Base-by-base conservation (phyloP, 1,140 invertebrate species). In the Nephila pilipes region DNA sequence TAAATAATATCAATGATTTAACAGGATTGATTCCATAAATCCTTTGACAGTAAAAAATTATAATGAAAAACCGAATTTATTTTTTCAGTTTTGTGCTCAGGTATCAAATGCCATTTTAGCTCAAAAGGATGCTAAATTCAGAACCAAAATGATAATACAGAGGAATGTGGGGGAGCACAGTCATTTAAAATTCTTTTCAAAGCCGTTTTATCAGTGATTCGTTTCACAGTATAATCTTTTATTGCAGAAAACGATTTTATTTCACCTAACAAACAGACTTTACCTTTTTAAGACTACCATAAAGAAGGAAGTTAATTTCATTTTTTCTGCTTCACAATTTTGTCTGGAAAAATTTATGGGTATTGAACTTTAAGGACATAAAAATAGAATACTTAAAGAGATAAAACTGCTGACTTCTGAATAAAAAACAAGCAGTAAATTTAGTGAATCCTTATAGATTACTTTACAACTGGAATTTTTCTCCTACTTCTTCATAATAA, bases 381-480 rank as follows among this genome's bases (percentile, higher is more conserved):
- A 75, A 75, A 75, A 75, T 16, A 32, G 32, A 75, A 36, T 75
- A 32, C 32, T 75, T 75, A 36, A 36, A 18, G 69, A 75, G 69
- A 75, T 75, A 75, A 75, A 36, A 75, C 32, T 75, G 25, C 32
- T 75, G 69, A 75, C 69, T 75, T 75, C 18, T 75, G 69, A 75
- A 75, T 75, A 75, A 75, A 75, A 75, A 75, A 75, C 69, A 75
- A 75, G 69, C 29, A 3, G 29, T 75, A 75, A 75, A 75, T 36
- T 75, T 20, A 29, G 69, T 75, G 32, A 75, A 18, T 75, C 69
- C 69, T 36, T 6, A 16, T 5, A 16, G 69, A 75, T 75, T 75
- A 36, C 69, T 75, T 75, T 75, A 75, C 69, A 75, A 75, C 69
- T 32, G 18, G 29, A 75, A 32, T 32, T 75, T 75, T 20, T 18